These are phyloP conservation scores for Gymnoscopelus microlampas DNA, from an alignment of 2,797 vertebrate species.

Conservation along the genomic window DNA sequence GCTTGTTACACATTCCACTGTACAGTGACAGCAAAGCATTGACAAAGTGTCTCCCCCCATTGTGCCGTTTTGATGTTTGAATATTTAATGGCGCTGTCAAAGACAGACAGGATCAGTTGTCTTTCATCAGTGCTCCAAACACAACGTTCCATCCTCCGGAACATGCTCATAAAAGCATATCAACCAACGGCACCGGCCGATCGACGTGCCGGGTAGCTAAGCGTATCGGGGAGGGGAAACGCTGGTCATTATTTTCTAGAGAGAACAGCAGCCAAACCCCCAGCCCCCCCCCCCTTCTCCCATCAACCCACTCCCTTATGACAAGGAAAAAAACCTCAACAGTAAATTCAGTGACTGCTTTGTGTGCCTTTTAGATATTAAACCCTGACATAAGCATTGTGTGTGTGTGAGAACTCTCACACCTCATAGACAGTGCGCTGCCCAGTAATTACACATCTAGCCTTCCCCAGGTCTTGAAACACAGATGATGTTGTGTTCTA, in stretches of 20 bases:
- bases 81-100: constrained; percentile 58
- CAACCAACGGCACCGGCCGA: constrained; percentile 14
- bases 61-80: constrained; percentile 42
- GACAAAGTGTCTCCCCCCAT: constrained; percentile 34
- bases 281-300: background rate
- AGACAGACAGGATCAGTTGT: constrained; percentile 35
- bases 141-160: constrained; percentile 9
- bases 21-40: constrained; percentile 42
- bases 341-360: no score
- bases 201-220: constrained; percentile 5
- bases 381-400: background rate
- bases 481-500: constrained; percentile 15
- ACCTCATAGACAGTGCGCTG: background rate
- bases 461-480: background rate
- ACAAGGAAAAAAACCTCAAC: background rate
- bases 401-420: background rate
- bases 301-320: background rate
- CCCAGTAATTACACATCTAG: constrained; percentile 16
- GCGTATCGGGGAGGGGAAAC: background rate
- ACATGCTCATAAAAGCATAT: constrained; percentile 22
- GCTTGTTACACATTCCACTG: constrained; percentile 52
- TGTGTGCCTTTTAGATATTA: background rate
- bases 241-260: constrained; percentile 5
- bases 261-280: background rate
- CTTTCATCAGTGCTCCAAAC: constrained; percentile 38